Percentiles rank a stretch among this genome's conserved stretches.
phyloP scores from a whole-genome alignment of 2,888 invertebrate species.

The Xestia xanthographa region DNA sequence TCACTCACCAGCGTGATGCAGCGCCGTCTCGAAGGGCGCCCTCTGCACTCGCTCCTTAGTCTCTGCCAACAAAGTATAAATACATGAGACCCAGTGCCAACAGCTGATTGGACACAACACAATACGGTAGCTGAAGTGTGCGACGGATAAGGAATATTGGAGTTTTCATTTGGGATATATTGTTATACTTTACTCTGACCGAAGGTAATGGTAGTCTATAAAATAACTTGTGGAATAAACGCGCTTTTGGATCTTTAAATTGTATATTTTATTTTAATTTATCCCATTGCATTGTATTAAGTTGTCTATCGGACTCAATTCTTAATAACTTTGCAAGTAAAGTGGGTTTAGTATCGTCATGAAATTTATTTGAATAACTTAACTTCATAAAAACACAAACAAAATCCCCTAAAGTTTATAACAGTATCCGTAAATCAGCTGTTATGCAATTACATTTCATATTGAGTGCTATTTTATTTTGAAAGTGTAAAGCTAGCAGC shows the following conservation, averaged over 20 bases:
- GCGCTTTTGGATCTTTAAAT: not conserved
- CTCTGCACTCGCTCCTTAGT: conserved; percentile 87
- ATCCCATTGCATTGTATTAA: not conserved
- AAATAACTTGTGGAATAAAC: not conserved
- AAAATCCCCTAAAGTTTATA: no score
- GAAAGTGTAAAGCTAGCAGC: no score
- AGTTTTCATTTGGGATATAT: not conserved
- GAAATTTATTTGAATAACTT: not conserved
- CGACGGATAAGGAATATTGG: conserved; percentile 11
- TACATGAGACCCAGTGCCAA: conserved; percentile 70
- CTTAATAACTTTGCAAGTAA: not conserved
- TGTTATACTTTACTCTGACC: not conserved
- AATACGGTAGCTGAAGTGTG: not conserved
- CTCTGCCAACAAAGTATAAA: conserved; percentile 88
- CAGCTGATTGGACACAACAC: conserved; percentile 37
- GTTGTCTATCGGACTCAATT: not conserved
- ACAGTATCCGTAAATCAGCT: not conserved
- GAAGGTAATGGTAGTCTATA: not conserved
- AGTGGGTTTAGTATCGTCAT: not conserved
- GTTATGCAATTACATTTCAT: no score
- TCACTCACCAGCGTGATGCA: conserved; percentile 90
- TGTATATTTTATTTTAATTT: not conserved
- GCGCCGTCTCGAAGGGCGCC: conserved; percentile 91
- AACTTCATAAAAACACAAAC: not conserved
- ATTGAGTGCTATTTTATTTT: no score